Base-by-base conservation (phyloP, 2,113 vertebrate genomes). In the Lycaon pictus region DNA sequence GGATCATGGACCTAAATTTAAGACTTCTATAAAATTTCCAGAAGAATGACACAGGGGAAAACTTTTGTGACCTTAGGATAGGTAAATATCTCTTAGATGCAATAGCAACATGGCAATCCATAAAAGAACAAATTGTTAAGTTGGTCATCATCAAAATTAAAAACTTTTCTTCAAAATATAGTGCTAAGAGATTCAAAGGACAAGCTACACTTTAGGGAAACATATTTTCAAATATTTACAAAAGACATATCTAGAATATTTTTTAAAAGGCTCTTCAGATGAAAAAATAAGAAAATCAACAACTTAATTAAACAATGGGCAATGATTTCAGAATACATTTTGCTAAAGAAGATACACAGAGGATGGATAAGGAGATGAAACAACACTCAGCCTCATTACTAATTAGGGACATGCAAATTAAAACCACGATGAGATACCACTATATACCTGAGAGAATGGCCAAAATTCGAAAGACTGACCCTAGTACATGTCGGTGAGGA, bases 151-250 rank as follows among this genome's bases (percentile, higher is more conserved):
- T n/a, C 35, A 67, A 82, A 92, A 37, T 53, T n/a, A 77, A 90
- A 96, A 71, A 85, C 15, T n/a, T 71, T 12, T 37, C 82, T 76
- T 91, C 63, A 84, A 93, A 96, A 77, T 65, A 91, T 29, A 86
- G 25, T 48, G 2, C 63, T 81, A 82, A 74, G 32, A 81, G 11
- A 80, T 80, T 63, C 43, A 56, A 71, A 65, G 72, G 71, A 58
- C 25, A 82, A 87, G 48, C 13, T 53, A 81, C 3, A 67, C 19
- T 76, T 63, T 87, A n/a, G 17, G 63, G 63, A 89, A 84, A 92
- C 35, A 5, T 81, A 48, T 95, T 86, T 53, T 3, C 9, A 84
- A 88, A 72, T 88, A 58, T 53, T 67, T 89, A 35, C 55, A 51
- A 69, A 81, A 92, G 8, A 22, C 4, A 56, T 84, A 85, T 11